phyloP scores from a whole-genome alignment of 2,888 invertebrate species.

The Acrobasis consociella region DNA sequence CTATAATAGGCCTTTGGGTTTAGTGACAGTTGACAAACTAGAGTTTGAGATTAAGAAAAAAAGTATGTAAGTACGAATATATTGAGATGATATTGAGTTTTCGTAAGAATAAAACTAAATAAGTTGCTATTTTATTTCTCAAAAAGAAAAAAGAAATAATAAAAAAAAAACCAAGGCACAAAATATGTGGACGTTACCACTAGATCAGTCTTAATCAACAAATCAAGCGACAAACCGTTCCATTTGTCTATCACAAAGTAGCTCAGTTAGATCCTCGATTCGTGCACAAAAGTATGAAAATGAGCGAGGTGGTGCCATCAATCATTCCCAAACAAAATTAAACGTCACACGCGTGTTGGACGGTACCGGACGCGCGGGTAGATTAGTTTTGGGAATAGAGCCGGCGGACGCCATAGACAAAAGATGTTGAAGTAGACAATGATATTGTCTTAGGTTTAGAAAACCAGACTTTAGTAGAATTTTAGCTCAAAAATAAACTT shows the following conservation, averaged over 20 bases:
- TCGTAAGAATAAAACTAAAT: no score
- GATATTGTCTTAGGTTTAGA: not conserved
- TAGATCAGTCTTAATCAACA: constrained; percentile 3
- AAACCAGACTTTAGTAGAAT: not conserved
- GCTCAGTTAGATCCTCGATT: constrained; percentile 31
- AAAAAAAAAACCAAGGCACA: not conserved
- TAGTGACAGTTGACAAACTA: no score
- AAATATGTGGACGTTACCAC: not conserved
- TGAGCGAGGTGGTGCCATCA: constrained; percentile 67
- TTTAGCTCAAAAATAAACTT: no score
- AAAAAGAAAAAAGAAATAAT: not conserved
- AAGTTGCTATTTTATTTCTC: not conserved
- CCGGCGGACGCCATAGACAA: constrained; percentile 23
- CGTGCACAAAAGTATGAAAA: constrained; percentile 67
- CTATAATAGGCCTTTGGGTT: no score
- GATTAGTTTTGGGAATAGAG: constrained; percentile 48
- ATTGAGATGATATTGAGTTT: no score
- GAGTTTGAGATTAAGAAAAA: no score
- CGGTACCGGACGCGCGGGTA: constrained; percentile 55
- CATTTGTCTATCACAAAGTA: constrained; percentile 22
- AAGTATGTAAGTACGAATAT: no score
- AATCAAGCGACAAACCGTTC: constrained; percentile 18
- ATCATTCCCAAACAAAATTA: constrained; percentile 80
- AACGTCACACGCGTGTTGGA: constrained; percentile 76
- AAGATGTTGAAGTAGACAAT: constrained; percentile 9